Conservation (phyloP, 92 coral and sea anemone species). For the Parazoanthus swiftii region DNA sequence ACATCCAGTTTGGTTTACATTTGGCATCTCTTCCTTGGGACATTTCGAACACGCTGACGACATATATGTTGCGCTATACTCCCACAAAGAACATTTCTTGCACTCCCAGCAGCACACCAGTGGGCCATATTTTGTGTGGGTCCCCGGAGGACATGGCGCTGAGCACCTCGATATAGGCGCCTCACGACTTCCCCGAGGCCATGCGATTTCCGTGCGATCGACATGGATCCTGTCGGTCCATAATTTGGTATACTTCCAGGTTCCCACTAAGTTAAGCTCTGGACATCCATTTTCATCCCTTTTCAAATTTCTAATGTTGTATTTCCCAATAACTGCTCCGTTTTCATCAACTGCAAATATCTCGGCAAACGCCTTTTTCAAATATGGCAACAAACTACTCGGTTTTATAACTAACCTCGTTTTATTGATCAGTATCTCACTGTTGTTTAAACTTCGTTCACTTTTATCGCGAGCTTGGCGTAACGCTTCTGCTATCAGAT, state of each 20-base stretch:
- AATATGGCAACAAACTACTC: not conserved
- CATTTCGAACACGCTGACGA: conserved; percentile 61
- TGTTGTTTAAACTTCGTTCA: not conserved
- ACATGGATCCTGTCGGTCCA: not conserved
- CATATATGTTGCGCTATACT: conserved; percentile 51
- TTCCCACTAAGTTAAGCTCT: conserved; percentile 54
- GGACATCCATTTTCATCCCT: not conserved
- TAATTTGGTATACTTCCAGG: conserved; percentile 48
- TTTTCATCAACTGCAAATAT: not conserved
- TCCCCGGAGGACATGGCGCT: conserved; percentile 69
- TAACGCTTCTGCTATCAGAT: conserved; percentile 12
- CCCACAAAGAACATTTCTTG: conserved; percentile 70
- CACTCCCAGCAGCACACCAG: conserved; percentile 79
- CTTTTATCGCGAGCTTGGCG: not conserved
- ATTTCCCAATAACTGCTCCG: conserved; percentile 34
- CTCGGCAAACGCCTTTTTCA: not conserved
- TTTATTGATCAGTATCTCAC: not conserved
- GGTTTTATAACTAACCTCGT: not conserved
- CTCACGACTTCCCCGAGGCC: conserved; percentile 58
- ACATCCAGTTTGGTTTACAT: conserved; percentile 66
- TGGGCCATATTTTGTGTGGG: conserved; percentile 44
- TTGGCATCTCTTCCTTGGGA: conserved; percentile 61
- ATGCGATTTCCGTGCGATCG: conserved; percentile 38
- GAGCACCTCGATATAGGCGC: conserved; percentile 68
- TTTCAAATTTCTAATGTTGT: conserved; percentile 37